Evolutionary conservation across 2,797 vertebrate genomes (phyloP), one percentile per base, ranked within the genome.

Genomic region (Enteromius argenteus): DNA sequence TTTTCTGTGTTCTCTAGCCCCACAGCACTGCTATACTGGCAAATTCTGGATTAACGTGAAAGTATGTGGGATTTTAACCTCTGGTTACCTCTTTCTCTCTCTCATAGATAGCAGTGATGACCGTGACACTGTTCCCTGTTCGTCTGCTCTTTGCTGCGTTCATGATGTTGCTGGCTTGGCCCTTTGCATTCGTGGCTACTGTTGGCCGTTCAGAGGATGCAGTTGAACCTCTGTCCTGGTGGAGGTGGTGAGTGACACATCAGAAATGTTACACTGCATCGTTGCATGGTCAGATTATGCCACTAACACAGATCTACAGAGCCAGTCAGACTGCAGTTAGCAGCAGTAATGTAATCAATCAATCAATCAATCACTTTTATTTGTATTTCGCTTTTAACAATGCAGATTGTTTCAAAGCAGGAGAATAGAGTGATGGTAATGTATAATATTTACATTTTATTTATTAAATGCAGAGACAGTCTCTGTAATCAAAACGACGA

Each of bases 81-180:
- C 32, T 66, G 37, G 42, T 72, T 75, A 62, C 27, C 37, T 35
- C 1, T 49, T 21, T 67, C 9, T 51, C 19, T 44, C 30, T 84
- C 19, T 30, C 35, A 11, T 67, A 89, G 88, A 84, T 88, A 21
- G 85, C 74, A 4, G 58, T 89, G 79, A 86, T 89, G 87, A 72
- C 15, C 0, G 80, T 90, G 62, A 87, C 74, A 5, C 79, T 44
- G 66, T 83, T 88, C 71, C 44, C 85, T 1, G 39, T 67, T 51
- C 86, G 87, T 17, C 37, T 88, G 30, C 94, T 99, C 87, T 93
- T 97, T 8, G 96, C 97, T 32, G 96, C 96, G 42, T 97, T 97
- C 91, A 97, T 98, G 97, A 99, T 99, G 98, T 91, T 99, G 86
- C 92, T 99, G 89, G 98, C 98, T 85, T 99, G 98, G 98, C 97